Conservation (phyloP, 2,888 invertebrate species). For the Erynnis tages region DNA sequence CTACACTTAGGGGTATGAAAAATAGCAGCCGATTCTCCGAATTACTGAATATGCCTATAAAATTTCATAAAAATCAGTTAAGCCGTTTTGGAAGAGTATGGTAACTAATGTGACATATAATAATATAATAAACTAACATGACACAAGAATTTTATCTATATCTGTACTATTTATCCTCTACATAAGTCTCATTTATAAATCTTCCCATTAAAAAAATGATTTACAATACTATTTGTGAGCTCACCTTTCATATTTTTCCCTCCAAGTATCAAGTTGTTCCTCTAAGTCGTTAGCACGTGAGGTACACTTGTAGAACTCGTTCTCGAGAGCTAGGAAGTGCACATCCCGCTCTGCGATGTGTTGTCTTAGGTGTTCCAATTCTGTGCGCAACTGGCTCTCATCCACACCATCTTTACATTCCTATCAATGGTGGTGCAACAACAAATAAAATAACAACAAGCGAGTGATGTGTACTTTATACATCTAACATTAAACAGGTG, state of each 20-base stretch:
- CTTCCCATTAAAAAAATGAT: not conserved
- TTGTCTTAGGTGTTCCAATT: slow-evolving; percentile 93
- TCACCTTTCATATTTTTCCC: slow-evolving; percentile 95
- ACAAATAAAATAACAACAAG: slow-evolving; percentile 53
- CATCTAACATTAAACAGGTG: slow-evolving; percentile 9
- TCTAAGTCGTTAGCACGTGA: slow-evolving; percentile 89
- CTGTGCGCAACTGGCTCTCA: slow-evolving; percentile 88
- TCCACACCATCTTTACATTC: slow-evolving; percentile 65
- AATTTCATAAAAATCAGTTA: too few relatives aligned
- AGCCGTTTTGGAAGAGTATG: too few relatives aligned
- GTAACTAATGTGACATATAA: too few relatives aligned
- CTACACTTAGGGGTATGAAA: too few relatives aligned
- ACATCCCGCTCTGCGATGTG: slow-evolving; percentile 90
- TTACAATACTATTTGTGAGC: not conserved
- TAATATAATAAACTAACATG: too few relatives aligned
- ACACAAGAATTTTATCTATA: too few relatives aligned
- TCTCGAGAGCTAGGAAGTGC: slow-evolving; percentile 93
- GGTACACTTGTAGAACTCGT: slow-evolving; percentile 90
- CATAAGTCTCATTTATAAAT: too few relatives aligned
- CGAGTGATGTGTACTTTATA: slow-evolving; percentile 36
- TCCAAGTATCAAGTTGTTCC: slow-evolving; percentile 92
- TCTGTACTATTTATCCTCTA: too few relatives aligned
- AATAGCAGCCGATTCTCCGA: too few relatives aligned
- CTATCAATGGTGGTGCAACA: slow-evolving; percentile 61
- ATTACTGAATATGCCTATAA: too few relatives aligned